A percentile compares a stretch with the other conserved stretches of the same genome.
phyloP scores from a whole-genome alignment of 2,113 vertebrate species.

The Spilogale gracilis region DNA sequence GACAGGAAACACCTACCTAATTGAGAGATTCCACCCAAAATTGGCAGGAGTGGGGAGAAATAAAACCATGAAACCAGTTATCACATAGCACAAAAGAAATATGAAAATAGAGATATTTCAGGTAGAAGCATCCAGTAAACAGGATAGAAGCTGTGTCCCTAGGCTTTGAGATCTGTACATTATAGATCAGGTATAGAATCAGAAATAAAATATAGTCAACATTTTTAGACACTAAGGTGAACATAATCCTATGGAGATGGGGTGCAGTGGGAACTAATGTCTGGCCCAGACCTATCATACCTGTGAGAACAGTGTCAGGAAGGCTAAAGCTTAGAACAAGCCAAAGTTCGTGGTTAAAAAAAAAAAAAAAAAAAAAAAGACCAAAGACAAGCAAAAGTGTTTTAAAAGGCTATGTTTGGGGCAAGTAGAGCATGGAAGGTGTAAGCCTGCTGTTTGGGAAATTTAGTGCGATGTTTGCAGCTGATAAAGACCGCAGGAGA shows the following conservation, averaged over 20 bases:
- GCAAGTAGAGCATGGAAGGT: not conserved
- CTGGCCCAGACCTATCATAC: slow-evolving; percentile 43
- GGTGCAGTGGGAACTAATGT: not conserved
- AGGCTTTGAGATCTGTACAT: not conserved
- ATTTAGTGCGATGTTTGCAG: not conserved
- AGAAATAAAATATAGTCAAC: not conserved
- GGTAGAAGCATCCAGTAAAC: not conserved
- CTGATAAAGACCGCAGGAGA: not conserved
- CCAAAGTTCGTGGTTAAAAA: slow-evolving; percentile 28
- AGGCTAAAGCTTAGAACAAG: slow-evolving; percentile 30
- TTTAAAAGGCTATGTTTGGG: not conserved
- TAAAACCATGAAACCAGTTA: not conserved
- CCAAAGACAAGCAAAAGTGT: not conserved
- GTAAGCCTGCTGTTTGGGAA: not conserved
- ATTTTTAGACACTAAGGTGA: slow-evolving; percentile 46
- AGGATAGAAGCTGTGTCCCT: not conserved
- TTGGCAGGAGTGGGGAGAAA: slow-evolving; percentile 38
- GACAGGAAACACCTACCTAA: slow-evolving; percentile 73
- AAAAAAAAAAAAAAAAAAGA: not conserved
- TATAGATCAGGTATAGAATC: not conserved
- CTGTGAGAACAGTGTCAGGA: not conserved
- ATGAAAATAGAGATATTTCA: not conserved
- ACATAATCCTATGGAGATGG: not conserved
- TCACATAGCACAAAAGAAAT: not conserved
- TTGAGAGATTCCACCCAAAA: slow-evolving; percentile 66